These are phyloP conservation scores for Gryllus bimaculatus DNA, from an alignment of 1,140 invertebrate genomes.

Conservation along the genomic window DNA sequence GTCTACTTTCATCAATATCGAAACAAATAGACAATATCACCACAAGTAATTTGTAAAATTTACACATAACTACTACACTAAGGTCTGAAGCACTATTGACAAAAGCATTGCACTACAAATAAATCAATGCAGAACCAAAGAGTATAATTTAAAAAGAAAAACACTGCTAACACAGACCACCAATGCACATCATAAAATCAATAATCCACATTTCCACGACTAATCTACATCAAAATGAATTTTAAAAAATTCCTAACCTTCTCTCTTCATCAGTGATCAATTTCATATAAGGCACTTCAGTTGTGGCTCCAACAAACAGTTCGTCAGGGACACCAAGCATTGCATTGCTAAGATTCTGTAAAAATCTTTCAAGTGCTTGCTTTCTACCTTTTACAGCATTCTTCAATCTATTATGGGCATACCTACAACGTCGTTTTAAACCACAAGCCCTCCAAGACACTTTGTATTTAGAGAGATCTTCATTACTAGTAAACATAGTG, in stretches of 20 bases:
- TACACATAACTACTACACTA: too few species aligned
- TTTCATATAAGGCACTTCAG: conserved; percentile 31
- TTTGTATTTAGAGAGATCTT: background rate
- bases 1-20: too few species aligned
- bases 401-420: background rate
- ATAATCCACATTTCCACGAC: too few species aligned
- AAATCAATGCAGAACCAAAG: too few species aligned
- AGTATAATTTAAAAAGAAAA: too few species aligned
- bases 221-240: too few species aligned
- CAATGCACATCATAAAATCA: too few species aligned
- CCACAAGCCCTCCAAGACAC: background rate
- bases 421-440: background rate
- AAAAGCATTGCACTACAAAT: too few species aligned
- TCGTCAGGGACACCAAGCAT: conserved; percentile 8
- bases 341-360: background rate
- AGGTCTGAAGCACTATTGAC: too few species aligned
- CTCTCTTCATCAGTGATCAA: conserved; percentile 45
- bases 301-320: background rate
- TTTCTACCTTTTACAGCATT: background rate
- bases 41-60: too few species aligned
- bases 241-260: conserved; percentile 31
- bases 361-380: background rate
- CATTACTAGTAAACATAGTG: background rate
- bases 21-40: too few species aligned
- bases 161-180: too few species aligned